Conservation (phyloP, 2,888 invertebrate species). For the Stenodera caucasica region DNA sequence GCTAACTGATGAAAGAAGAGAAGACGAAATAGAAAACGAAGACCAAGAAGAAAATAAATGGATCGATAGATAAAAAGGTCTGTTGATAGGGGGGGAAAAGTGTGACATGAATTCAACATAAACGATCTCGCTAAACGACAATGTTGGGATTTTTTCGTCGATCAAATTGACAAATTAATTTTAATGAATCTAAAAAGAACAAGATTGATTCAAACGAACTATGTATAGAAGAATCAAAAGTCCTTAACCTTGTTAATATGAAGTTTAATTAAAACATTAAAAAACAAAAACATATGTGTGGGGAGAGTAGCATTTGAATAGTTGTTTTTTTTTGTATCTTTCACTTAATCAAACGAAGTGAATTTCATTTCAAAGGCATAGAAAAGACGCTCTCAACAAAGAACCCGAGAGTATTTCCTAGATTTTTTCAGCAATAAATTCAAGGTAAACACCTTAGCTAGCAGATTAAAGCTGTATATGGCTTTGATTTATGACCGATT, state of each 20-base stretch:
- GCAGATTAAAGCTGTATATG: neutral
- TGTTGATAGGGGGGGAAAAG: neutral
- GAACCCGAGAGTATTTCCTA: neutral
- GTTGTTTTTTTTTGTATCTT: too few relatives aligned
- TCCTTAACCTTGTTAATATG: too few relatives aligned
- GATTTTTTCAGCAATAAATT: neutral
- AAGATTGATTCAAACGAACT: too few relatives aligned
- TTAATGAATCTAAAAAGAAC: too few relatives aligned
- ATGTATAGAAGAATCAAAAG: too few relatives aligned
- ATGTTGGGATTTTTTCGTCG: neutral
- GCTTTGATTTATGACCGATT: too few relatives aligned
- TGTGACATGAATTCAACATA: conserved; percentile 1
- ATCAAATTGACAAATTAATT: neutral
- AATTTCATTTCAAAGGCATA: neutral
- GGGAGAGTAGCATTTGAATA: too few relatives aligned
- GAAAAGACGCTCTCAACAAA: neutral
- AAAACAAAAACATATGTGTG: too few relatives aligned
- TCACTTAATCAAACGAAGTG: neutral
- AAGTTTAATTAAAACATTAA: too few relatives aligned
- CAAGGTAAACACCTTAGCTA: neutral
- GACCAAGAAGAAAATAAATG: neutral
- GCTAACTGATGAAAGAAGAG: neutral
- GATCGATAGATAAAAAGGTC: neutral
- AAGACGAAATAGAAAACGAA: too few relatives aligned
- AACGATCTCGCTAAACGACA: neutral